Evolutionary conservation across 2,113 vertebrate genomes (phyloP).

Genomic region (Mormyrus iriodes): DNA sequence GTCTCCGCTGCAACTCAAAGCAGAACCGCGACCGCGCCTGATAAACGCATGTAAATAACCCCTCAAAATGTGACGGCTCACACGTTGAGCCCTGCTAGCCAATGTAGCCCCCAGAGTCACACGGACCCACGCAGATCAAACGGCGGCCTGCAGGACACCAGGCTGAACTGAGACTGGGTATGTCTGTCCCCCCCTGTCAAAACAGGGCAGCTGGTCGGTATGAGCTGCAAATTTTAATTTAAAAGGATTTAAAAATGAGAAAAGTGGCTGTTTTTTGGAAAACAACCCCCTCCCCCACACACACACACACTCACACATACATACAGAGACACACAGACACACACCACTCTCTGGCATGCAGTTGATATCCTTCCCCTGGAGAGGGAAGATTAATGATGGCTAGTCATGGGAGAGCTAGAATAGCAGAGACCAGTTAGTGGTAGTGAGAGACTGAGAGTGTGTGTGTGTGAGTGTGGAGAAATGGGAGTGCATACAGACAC

Average conservation of each 20-base stretch:
- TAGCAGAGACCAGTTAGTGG: conserved; percentile 5
- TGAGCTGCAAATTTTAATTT: not conserved
- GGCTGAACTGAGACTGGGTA: not conserved
- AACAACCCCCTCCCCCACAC: conserved; percentile 17
- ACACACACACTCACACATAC: not conserved
- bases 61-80: not conserved
- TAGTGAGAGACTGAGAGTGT: not conserved
- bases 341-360: conserved; percentile 53
- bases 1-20: not conserved
- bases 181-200: not conserved
- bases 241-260: conserved; percentile 52
- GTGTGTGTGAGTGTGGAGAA: no score
- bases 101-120: not conserved
- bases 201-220: not conserved
- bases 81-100: not conserved
- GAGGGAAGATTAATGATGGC: conserved; percentile 69
- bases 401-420: conserved; percentile 66
- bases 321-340: conserved; percentile 8
- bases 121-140: not conserved
- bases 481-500: not conserved
- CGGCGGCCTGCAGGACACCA: not conserved
- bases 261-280: conserved; percentile 58
- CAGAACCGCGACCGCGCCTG: not conserved
- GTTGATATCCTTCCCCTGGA: conserved; percentile 63
- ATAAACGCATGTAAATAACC: not conserved